A percentile compares a stretch with the other conserved stretches of the same genome.
phyloP scores from a whole-genome alignment of 23 tunicate species.

The Phallusia fumigata region DNA sequence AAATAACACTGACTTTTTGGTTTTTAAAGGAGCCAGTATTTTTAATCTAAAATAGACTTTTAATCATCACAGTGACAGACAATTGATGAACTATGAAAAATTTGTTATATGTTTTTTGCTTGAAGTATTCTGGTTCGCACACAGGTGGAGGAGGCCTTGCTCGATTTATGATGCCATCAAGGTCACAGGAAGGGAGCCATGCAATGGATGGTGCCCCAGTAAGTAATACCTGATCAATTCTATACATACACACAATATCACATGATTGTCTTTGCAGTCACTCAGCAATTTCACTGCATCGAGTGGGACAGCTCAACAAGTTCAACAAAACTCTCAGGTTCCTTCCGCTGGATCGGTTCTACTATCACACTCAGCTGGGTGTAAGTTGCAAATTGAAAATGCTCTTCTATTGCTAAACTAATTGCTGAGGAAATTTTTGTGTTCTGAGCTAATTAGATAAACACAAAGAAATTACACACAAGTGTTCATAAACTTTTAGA shows the following conservation, averaged over 20 bases:
- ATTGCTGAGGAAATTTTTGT: too few relatives aligned
- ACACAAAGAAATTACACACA: too few relatives aligned
- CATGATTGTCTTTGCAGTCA: too few relatives aligned
- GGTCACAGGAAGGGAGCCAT: neutral
- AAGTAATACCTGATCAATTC: neutral
- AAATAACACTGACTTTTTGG: too few relatives aligned
- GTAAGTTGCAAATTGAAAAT: neutral
- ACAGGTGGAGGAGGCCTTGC: constrained; percentile 6
- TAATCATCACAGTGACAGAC: too few relatives aligned
- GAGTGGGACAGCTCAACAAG: neutral
- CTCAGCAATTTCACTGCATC: neutral
- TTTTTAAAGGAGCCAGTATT: too few relatives aligned
- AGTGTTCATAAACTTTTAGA: too few relatives aligned
- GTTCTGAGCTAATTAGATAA: too few relatives aligned
- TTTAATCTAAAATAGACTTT: too few relatives aligned
- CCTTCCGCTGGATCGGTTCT: neutral
- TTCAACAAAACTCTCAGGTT: neutral
- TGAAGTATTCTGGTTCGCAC: neutral
- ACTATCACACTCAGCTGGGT: neutral
- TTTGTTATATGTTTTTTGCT: neutral
- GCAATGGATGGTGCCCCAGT: neutral
- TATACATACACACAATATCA: too few relatives aligned
- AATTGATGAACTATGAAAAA: too few relatives aligned
- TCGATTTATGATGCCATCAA: neutral
- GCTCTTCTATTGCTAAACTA: too few relatives aligned